Evolutionary conservation across 1,140 invertebrate species (phyloP), one percentile per base, ranked within the genome.

Genomic region (Drosophila elegans): DNA sequence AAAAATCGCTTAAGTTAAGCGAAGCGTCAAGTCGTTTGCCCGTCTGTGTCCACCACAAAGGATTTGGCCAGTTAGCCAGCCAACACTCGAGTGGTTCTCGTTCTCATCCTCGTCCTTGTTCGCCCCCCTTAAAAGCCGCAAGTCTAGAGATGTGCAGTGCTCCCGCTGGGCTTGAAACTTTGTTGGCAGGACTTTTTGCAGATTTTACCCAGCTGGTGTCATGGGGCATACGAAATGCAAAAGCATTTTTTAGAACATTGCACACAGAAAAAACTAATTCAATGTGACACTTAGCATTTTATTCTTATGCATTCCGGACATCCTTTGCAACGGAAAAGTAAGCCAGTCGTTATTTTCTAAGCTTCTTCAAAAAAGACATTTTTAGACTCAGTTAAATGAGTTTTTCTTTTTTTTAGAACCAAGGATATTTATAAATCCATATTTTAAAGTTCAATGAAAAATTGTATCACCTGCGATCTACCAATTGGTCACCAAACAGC

Each of bases 1-100:
- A 88, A 88, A 88, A 88, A 88, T 78, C 84, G 84, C 84, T 88
- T 88, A 88, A 88, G 84, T 84, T 88, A 88, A 88, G 83, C 83
- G 83, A 88, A 88, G 83, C 83, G 72, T 88, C 83, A 88, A 88
- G 83, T 88, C 83, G 83, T 88, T 88, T 88, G 83, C 75, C 67
- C 55, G 79, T 78, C 82, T 83, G 57, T 69, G 57, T 69, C 69
- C 71, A 86, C 83, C 84, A 77, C 83, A 88, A 81, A 71, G 80
- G 83, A 86, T 89, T 86, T 88, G 79, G 83, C 82, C 82, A 82
- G 82, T 88, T 86, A 88, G 82, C 79, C 75, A 76, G 69, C 69
- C 68, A 76, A 76, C 73, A 86, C 78, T 85, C 82, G 73, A 85
- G 68, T 82, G 83, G 63, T 34, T 64, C 46, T 39, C 45, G 42